Conservation (phyloP, 2,113 vertebrate species). For the Sitta europaea region DNA sequence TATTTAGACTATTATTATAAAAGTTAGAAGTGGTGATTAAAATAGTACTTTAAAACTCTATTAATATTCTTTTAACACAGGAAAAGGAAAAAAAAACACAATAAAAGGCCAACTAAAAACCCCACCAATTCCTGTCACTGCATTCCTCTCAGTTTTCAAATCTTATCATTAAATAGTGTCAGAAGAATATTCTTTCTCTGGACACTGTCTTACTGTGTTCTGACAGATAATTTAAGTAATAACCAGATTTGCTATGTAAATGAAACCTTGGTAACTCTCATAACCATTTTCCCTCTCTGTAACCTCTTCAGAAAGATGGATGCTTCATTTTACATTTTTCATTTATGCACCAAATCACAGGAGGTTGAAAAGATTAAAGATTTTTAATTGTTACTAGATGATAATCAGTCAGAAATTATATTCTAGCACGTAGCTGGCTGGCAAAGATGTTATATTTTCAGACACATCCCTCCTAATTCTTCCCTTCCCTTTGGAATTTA, state of each 20-base stretch:
- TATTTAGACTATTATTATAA: background rate
- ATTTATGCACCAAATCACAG: conserved; percentile 47
- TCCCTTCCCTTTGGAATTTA: conserved; percentile 22
- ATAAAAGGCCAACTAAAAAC: background rate
- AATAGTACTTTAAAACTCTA: background rate
- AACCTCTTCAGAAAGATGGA: background rate
- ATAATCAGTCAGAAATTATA: conserved; percentile 45
- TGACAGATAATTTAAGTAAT: background rate
- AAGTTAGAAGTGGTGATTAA: background rate
- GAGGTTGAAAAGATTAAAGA: conserved; percentile 64
- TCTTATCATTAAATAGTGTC: background rate
- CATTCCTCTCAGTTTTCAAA: background rate
- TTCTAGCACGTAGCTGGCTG: background rate
- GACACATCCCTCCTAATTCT: background rate
- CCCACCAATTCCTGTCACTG: background rate
- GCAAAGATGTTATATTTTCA: conserved; percentile 2
- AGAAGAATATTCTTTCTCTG: background rate
- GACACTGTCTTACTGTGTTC: background rate
- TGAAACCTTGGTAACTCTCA: background rate
- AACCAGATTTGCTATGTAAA: background rate
- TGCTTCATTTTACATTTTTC: background rate
- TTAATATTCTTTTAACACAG: background rate
- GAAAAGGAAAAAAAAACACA: background rate
- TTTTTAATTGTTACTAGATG: conserved; percentile 58
- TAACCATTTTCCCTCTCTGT: background rate